Conservation (phyloP, 2,113 vertebrate genomes). For the Alces alces region DNA sequence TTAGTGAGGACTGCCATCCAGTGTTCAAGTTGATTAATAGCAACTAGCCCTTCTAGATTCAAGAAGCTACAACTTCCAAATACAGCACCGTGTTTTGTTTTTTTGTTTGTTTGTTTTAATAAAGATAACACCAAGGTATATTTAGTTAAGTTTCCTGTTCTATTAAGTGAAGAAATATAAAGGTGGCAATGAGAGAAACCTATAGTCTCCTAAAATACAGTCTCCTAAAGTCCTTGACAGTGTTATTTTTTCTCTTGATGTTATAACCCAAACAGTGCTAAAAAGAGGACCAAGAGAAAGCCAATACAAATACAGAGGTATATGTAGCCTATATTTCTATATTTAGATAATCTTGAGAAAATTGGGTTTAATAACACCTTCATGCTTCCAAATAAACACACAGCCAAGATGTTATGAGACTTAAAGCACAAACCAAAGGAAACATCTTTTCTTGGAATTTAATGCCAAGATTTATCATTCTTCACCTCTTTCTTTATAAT, state of each 20-base stretch:
- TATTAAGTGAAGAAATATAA: background rate
- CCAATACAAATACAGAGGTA: background rate
- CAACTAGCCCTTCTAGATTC: background rate
- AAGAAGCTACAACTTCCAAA: fast-evolving
- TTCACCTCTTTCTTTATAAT: background rate
- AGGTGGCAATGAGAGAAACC: background rate
- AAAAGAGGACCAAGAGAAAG: background rate
- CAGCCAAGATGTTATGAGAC: background rate
- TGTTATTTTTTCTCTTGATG: background rate
- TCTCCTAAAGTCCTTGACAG: background rate
- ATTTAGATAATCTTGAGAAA: background rate
- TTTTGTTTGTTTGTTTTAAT: background rate
- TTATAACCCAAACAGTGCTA: background rate
- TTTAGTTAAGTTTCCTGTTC: background rate
- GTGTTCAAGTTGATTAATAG: slow-evolving; percentile 57
- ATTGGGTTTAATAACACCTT: background rate
- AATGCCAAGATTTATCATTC: background rate
- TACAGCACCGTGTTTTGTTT: background rate
- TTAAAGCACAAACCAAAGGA: background rate
- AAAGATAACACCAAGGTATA: background rate
- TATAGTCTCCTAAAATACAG: background rate
- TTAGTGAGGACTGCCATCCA: slow-evolving; percentile 77
- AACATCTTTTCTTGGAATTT: background rate
- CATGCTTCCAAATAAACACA: background rate
- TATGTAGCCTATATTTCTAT: background rate